Evolutionary conservation across 2,797 vertebrate species (phyloP), one percentile per base, ranked within the genome.

Genomic region (Chromobotia macracanthus): DNA sequence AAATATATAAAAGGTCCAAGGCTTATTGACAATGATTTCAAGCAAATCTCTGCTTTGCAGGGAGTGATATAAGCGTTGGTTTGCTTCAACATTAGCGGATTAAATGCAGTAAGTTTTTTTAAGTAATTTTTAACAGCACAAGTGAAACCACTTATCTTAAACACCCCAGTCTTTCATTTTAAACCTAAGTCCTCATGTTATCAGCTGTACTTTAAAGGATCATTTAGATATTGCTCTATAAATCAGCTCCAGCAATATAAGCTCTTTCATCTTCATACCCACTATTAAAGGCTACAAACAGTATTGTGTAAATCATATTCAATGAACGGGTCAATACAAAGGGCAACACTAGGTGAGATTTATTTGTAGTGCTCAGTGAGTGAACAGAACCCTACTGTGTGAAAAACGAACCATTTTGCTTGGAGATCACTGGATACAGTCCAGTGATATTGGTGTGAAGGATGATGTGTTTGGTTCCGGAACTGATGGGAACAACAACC

Each of bases 401-500:
- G 55, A 23, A 80, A 82, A 75, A 44, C 25, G n/a, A 80, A 41
- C 9, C 4, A 38, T 71, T 72, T 71, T 18, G 58, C 73, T 72
- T 35, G n/a, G 75, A 80, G 79, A 80, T 73, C 69, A 76, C 60
- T 71, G 66, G n/a, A n/a, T 35, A 48, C 23, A n/a, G n/a, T n/a
- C n/a, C n/a, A n/a, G n/a, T 61, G 31, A 60, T 67, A 81, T 69
- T 44, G 70, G 46, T 56, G 61, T 66, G 28, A 73, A 82, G 70
- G 81, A 68, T 48, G 38, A 8, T 18, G 46, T 83, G 81, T 82
- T 82, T 81, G 68, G 60, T 68, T 82, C 77, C 60, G 25, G 72
- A 61, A 75, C 50, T 23, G 58, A 61, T 77, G 75, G 82, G 80
- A 87, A 86, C 48, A 21, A 79, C 86, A 83, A 84, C 71, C 67